Conservation (phyloP, 2,888 invertebrate species). For the Mystacides longicornis region DNA sequence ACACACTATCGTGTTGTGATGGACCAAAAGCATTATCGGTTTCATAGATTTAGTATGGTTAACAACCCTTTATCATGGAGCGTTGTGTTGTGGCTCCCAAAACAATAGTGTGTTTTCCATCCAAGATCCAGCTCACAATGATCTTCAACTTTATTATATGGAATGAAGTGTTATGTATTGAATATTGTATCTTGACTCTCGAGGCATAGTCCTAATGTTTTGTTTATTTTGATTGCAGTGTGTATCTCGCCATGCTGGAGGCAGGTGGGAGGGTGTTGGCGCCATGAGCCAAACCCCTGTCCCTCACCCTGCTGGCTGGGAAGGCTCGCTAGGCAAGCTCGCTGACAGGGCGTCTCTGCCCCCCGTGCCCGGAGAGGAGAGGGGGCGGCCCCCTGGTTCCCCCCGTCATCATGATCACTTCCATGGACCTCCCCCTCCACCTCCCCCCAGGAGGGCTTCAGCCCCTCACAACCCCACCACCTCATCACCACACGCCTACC, state of each 20-base stretch:
- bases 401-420: constrained; percentile 8
- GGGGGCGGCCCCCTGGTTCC: constrained; percentile 27
- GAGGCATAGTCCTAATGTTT: too few relatives aligned
- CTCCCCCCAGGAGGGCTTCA: constrained; percentile 31
- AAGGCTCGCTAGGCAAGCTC: constrained; percentile 53
- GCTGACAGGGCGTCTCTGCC: constrained; percentile 72
- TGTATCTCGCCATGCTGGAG: constrained; percentile 54
- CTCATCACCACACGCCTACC: constrained; percentile 57
- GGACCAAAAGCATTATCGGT: too few relatives aligned
- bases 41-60: too few relatives aligned
- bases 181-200: too few relatives aligned
- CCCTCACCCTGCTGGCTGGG: constrained; percentile 50
- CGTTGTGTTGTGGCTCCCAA: too few relatives aligned
- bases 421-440: constrained; percentile 13
- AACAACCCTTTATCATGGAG: too few relatives aligned
- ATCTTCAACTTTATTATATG: too few relatives aligned
- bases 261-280: constrained; percentile 53
- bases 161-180: too few relatives aligned
- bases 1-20: too few relatives aligned
- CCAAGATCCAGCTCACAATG: too few relatives aligned
- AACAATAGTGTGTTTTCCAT: too few relatives aligned
- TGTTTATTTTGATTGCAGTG: constrained; percentile 34
- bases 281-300: constrained; percentile 53
- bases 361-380: constrained; percentile 74
- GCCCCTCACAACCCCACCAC: constrained; percentile 38